Conservation (phyloP, 2,888 invertebrate genomes). For the Psococerastis gibbosa region DNA sequence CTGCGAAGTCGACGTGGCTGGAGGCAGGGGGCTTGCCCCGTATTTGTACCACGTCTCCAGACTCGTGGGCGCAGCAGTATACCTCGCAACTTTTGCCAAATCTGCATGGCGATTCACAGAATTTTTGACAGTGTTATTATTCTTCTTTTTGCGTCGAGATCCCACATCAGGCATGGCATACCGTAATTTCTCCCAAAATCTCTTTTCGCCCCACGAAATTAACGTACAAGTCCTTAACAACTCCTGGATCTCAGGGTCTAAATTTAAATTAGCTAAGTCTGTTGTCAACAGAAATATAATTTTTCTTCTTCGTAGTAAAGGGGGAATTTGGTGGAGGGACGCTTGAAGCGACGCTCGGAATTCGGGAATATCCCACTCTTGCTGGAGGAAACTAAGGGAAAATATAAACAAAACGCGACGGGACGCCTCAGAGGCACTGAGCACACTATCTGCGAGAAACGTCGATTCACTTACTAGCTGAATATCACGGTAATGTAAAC, state of each 20-base stretch:
- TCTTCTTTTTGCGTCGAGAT: conserved; percentile 19
- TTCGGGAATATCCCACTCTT: conserved; percentile 68
- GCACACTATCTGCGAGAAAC: conserved; percentile 34
- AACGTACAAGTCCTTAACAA: conserved; percentile 50
- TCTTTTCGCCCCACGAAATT: conserved; percentile 52
- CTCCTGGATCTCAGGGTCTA: conserved; percentile 57
- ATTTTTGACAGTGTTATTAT: conserved; percentile 11
- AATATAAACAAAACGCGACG: conserved; percentile 60
- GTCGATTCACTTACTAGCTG: conserved; percentile 19
- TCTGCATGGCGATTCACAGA: background rate
- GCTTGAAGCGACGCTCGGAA: conserved; percentile 63
- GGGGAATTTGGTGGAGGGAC: conserved; percentile 34
- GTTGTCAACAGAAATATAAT: conserved; percentile 34
- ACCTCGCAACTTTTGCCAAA: conserved; percentile 33
- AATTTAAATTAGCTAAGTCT: conserved; percentile 49
- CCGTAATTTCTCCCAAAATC: conserved; percentile 71
- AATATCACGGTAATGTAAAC: conserved; percentile 30
- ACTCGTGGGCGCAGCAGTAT: conserved; percentile 53
- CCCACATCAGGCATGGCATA: conserved; percentile 57
- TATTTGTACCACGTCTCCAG: conserved; percentile 38
- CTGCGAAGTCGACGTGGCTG: conserved; percentile 18
- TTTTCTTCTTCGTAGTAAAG: conserved; percentile 37
- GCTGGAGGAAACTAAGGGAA: conserved; percentile 59
- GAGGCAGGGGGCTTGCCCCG: conserved; percentile 12
- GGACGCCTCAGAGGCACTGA: conserved; percentile 43